These are phyloP conservation scores for Mythimna pallens DNA, from an alignment of 2,888 invertebrate genomes.

Conservation along the genomic window DNA sequence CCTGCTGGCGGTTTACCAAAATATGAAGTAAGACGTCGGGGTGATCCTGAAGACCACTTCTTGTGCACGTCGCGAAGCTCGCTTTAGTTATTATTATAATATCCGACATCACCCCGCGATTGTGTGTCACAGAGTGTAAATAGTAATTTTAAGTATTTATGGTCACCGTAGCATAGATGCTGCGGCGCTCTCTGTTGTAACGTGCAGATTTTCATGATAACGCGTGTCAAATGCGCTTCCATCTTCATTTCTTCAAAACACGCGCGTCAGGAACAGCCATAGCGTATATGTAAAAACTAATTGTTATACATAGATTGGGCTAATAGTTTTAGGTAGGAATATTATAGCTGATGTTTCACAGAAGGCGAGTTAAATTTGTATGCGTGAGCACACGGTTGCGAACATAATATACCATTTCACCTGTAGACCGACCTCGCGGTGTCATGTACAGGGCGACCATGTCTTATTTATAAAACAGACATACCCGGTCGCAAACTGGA, in stretches of 20 bases:
- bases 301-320: neutral
- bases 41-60: neutral
- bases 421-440: slow-evolving; percentile 35
- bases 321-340: neutral
- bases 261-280: neutral
- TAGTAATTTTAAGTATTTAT: slow-evolving; percentile 79
- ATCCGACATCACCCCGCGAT: neutral
- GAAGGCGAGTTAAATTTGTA: neutral
- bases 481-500: neutral
- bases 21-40: slow-evolving; percentile 7
- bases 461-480: slow-evolving; percentile 31
- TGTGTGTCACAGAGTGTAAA: slow-evolving; percentile 69
- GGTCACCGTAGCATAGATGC: slow-evolving; percentile 41
- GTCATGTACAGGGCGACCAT: slow-evolving; percentile 45
- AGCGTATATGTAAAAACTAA: neutral
- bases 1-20: slow-evolving; percentile 22
- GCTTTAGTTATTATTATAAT: neutral
- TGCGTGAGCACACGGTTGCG: slow-evolving; percentile 1
- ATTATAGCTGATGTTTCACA: neutral
- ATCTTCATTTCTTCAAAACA: neutral
- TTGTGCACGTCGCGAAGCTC: neutral
- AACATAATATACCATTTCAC: neutral
- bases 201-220: neutral
- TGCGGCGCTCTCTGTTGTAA: slow-evolving; percentile 2
- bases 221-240: neutral